Base-by-base conservation (phyloP, 2,113 vertebrate species). In the Tachycineta bicolor region DNA sequence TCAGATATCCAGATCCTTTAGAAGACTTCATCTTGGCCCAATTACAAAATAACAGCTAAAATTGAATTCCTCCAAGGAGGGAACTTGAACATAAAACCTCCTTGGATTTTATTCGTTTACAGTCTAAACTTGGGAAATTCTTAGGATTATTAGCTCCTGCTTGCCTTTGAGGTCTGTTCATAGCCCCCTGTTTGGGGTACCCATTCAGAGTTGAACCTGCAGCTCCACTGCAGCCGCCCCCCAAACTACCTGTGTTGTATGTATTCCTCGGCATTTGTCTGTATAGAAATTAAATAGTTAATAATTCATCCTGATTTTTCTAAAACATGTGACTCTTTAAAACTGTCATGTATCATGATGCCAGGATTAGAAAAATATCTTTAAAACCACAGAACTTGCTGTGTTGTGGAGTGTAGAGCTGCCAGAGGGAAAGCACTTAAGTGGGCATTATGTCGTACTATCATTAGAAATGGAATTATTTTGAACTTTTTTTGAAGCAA, bases 221-320 rank as follows among this genome's bases (percentile, higher is more conserved):
- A 81, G 31, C 25, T 65, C 14, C 14, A 12, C 21, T 58, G 44
- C 22, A 89, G 18, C 26, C 39, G 23, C 28, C 12, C 1, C 3
- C 33, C 0, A 1, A 78, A 12, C 33, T 60, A 29, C 39, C 29
- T 53, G n/a, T 0, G 2, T 13, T 25, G 1, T 37, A 19, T 24
- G 4, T 18, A 21, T 29, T 39, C 28, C 33, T 68, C 28, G n/a
- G 16, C 44, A 33, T 47, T 11, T 67, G 14, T 33, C 9, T 62
- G 11, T 44, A 25, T 9, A 37, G 26, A 13, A 92, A 65, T 26
- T 37, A 50, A 18, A 2, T 11, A 49, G 17, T 50, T 46, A 65
- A 37, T 53, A 58, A 58, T 34, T 82, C 25, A 22, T 67, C 70
- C 24, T 82, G 11, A 6, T 69, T 81, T 39, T 75, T 74, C 20